Evolutionary conservation across 1,140 invertebrate genomes (phyloP), one percentile per base, ranked within the genome.

Genomic region (Notospermus geniculatus): DNA sequence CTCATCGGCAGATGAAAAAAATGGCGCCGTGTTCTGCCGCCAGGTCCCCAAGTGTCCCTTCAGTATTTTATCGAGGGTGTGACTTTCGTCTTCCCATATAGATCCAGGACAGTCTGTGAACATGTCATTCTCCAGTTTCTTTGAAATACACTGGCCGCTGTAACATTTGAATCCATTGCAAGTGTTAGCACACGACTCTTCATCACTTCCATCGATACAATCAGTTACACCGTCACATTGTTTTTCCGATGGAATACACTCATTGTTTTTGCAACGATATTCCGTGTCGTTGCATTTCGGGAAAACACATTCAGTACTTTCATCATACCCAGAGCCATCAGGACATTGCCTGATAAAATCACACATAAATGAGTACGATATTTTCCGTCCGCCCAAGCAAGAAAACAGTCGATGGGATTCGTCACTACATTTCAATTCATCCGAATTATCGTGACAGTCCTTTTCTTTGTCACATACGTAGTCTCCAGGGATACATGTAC

Each of bases 171-270:
- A 50, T 4, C 46, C 46, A 23, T 50, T 9, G 19, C 9, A 50
- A 5, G n/a, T 9, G 4, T 50, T 9, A 50, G n/a, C 5, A 5
- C 9, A 9, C 46, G 9, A 27, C n/a, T 23, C n/a, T 27, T 50
- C 46, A 50, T 50, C 46, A 50, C 5, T 7, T 23, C n/a, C n/a
- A n/a, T 50, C 46, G n/a, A 50, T 23, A n/a, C 46, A 50, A 5
- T 50, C 5, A n/a, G 25, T 4, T 7, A 50, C n/a, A n/a, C 5
- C 5, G 25, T 50, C 46, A 50, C 46, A 50, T 5, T 23, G n/a
- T 5, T 50, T 5, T 23, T 5, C 4, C 46, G 9, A 5, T 9
- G 19, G n/a, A 5, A 50, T 7, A n/a, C 46, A 50, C 46, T 50
- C 5, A 9, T n/a, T n/a, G 46, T 50, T 50, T 27, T 19, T n/a